These are phyloP conservation scores for Palythoa caribaeorum DNA, from an alignment of 92 coral and sea anemone species.

Conservation along the genomic window DNA sequence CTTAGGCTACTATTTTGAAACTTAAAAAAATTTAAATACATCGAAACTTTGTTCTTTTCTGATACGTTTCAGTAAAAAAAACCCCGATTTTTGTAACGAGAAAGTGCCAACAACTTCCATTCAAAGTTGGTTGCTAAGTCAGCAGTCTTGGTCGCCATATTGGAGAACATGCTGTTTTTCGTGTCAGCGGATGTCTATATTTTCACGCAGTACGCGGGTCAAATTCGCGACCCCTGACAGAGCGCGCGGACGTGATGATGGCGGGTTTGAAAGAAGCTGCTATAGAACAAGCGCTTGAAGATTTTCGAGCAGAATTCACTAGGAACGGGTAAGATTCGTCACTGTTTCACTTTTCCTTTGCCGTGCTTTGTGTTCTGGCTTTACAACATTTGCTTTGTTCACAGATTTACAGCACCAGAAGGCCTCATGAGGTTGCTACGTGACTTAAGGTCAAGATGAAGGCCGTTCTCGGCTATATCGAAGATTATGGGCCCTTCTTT, in stretches of 20 bases:
- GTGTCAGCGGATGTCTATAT: background rate
- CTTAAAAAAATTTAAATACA: background rate
- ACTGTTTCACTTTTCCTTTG: background rate
- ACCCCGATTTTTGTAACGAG: background rate
- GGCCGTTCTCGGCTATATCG: too few relatives aligned
- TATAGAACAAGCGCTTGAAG: background rate
- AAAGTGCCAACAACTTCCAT: background rate
- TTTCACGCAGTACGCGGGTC: background rate
- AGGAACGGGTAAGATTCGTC: background rate
- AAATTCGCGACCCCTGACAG: background rate
- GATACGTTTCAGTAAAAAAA: background rate
- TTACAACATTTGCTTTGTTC: background rate
- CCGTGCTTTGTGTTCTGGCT: background rate
- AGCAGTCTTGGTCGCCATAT: background rate
- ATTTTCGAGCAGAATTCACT: background rate
- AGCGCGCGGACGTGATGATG: background rate
- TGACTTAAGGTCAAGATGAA: too few relatives aligned
- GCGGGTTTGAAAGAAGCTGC: background rate
- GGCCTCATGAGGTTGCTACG: background rate
- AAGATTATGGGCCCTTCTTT: too few relatives aligned
- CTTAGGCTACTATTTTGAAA: too few relatives aligned
- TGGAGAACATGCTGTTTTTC: background rate
- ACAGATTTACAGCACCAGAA: background rate
- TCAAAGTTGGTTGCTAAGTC: background rate
- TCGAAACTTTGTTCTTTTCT: background rate